phyloP scores from a whole-genome alignment of 2,113 vertebrate species.

The Gnathonemus longibarbis region DNA sequence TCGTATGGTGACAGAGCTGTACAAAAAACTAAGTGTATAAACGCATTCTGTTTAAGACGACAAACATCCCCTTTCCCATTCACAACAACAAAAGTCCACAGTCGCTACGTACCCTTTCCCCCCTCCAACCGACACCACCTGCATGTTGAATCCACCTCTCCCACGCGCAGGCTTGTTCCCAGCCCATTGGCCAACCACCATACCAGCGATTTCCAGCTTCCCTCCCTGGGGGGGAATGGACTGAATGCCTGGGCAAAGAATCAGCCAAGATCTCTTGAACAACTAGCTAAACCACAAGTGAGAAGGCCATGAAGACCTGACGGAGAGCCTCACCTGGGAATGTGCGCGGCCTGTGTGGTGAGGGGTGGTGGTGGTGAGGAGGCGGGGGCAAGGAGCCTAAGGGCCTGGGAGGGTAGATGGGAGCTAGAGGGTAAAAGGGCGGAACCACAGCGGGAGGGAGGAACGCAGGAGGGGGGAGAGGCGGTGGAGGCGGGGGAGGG shows the following conservation, averaged over 20 bases:
- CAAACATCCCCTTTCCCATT: neutral
- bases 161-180: conserved; percentile 78
- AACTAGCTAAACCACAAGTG: neutral
- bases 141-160: conserved; percentile 79
- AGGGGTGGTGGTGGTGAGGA: conserved; percentile 58
- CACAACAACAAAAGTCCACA: neutral
- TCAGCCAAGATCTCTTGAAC: neutral
- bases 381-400: conserved; percentile 69
- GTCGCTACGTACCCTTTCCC: conserved; percentile 68
- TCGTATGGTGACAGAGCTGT: neutral
- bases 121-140: conserved; percentile 82
- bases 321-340: conserved; percentile 68
- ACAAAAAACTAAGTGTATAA: neutral
- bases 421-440: conserved; percentile 75
- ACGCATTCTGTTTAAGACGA: neutral
- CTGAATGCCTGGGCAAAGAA: conserved; percentile 65
- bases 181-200: conserved; percentile 90
- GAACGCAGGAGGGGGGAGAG: conserved; percentile 75
- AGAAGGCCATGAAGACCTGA: neutral
- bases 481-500: conserved; percentile 70
- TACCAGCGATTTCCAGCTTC: conserved; percentile 85
- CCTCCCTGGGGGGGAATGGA: conserved; percentile 84
- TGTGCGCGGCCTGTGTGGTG: conserved; percentile 70
- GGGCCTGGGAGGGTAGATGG: conserved; percentile 70
- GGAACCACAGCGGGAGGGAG: conserved; percentile 72